Evolutionary conservation across 1,140 invertebrate genomes (phyloP).

Genomic region (Lethrus apterus): DNA sequence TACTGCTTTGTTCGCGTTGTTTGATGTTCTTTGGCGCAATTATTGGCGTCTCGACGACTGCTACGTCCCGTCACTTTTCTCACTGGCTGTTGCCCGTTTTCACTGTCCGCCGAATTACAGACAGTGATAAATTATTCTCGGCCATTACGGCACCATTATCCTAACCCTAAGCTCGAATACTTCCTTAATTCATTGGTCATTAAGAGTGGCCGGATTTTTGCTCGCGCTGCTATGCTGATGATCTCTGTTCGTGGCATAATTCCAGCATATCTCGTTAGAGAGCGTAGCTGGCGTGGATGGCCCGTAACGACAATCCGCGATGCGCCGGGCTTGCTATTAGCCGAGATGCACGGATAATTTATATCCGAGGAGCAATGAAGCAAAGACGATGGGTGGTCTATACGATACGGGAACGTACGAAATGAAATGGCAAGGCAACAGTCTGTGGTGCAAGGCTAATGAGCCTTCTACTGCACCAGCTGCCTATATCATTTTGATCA

Average conservation of each 20-base stretch:
- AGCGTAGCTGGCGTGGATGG: constrained; percentile 19
- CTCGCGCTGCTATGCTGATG: constrained; percentile 21
- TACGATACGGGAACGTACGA: too few species aligned
- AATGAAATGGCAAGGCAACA: constrained; percentile 16
- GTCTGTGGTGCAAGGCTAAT: constrained; percentile 26
- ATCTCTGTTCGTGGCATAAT: constrained; percentile 34
- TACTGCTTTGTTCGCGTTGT: constrained; percentile 14
- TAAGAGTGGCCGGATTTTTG: constrained; percentile 29
- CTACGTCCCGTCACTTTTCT: constrained; percentile 10
- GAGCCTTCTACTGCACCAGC: constrained; percentile 25
- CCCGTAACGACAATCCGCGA: constrained; percentile 30
- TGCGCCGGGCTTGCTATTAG: constrained; percentile 28
- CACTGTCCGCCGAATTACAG: constrained; percentile 14
- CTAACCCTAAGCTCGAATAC: constrained; percentile 21
- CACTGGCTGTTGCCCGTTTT: constrained; percentile 1
- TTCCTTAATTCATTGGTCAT: constrained; percentile 35
- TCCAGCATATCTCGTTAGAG: constrained; percentile 31
- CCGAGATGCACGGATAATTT: constrained; percentile 30
- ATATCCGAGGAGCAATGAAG: constrained; percentile 29
- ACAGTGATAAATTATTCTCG: constrained; percentile 17
- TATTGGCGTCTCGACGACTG: background rate
- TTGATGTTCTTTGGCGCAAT: too few species aligned
- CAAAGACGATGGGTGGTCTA: constrained; percentile 26
- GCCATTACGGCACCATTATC: constrained; percentile 16
- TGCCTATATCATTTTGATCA: constrained; percentile 15